A percentile compares a stretch with the other conserved stretches of the same genome.
phyloP scores from a whole-genome alignment of 2,797 vertebrate genomes.

The Micrastur ruficollis region DNA sequence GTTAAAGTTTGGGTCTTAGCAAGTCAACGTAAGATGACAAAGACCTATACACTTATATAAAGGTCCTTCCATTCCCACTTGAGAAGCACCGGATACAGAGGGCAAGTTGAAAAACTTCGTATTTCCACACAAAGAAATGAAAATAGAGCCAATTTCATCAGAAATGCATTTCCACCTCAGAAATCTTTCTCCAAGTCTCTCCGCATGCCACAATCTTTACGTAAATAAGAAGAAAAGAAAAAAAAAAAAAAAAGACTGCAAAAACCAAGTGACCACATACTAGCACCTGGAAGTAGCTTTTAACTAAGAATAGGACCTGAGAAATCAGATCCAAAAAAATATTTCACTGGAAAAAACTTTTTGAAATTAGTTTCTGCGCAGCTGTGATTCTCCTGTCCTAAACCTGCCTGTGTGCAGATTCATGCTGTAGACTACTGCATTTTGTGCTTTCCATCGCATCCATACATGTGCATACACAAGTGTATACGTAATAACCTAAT shows the following conservation, averaged over 20 bases:
- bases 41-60: not conserved
- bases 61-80: not conserved
- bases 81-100: not conserved
- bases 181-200: not conserved
- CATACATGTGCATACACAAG: not conserved
- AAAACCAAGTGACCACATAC: not conserved
- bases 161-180: not conserved
- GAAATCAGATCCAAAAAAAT: not conserved
- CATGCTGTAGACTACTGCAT: accelerated
- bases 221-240: not conserved
- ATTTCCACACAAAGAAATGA: not conserved
- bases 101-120: not conserved
- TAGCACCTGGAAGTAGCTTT: not conserved
- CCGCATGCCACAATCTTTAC: not conserved
- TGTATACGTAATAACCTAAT: not conserved
- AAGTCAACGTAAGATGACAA: not conserved
- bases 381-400: not conserved
- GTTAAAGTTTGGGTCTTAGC: not conserved
- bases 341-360: not conserved
- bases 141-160: not conserved
- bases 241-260: not conserved
- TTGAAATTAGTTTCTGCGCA: not conserved
- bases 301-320: not conserved
- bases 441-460: not conserved
- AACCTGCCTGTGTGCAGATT: not conserved